Conservation (phyloP, 2,888 invertebrate genomes). For the Acanthoscelides obtectus region DNA sequence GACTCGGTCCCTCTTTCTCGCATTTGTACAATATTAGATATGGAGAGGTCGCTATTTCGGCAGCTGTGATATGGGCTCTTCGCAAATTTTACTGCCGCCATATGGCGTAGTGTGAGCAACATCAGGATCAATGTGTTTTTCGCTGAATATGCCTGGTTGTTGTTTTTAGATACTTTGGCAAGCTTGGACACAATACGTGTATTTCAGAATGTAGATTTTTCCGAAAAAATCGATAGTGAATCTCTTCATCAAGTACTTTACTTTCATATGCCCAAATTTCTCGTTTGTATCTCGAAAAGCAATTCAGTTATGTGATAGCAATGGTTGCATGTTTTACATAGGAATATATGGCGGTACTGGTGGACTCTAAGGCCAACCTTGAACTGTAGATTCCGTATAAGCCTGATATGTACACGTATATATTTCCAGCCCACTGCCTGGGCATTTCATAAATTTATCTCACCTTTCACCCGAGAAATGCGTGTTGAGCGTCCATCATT, state of each 20-base stretch:
- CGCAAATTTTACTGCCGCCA: constrained; percentile 6
- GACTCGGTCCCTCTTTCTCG: constrained; percentile 15
- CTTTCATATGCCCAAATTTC: too few relatives aligned
- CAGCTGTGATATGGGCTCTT: background rate
- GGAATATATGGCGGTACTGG: too few relatives aligned
- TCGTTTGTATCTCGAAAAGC: too few relatives aligned
- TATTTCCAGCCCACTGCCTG: background rate
- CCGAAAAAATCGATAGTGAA: too few relatives aligned
- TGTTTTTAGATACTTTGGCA: background rate
- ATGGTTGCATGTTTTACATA: too few relatives aligned
- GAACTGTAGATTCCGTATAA: too few relatives aligned
- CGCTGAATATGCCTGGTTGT: background rate
- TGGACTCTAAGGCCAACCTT: too few relatives aligned
- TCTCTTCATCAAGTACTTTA: too few relatives aligned
- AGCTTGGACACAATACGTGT: background rate
- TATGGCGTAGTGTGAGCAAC: constrained; percentile 4
- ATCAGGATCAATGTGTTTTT: constrained; percentile 10
- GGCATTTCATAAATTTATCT: background rate
- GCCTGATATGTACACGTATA: background rate
- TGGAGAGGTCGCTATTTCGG: background rate
- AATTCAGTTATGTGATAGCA: too few relatives aligned
- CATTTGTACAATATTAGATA: background rate
- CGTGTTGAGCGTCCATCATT: background rate
- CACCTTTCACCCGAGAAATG: background rate
- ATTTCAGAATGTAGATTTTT: too few relatives aligned